Evolutionary conservation across 2,888 invertebrate genomes (phyloP).

Genomic region (Ryuthela nishihirai): DNA sequence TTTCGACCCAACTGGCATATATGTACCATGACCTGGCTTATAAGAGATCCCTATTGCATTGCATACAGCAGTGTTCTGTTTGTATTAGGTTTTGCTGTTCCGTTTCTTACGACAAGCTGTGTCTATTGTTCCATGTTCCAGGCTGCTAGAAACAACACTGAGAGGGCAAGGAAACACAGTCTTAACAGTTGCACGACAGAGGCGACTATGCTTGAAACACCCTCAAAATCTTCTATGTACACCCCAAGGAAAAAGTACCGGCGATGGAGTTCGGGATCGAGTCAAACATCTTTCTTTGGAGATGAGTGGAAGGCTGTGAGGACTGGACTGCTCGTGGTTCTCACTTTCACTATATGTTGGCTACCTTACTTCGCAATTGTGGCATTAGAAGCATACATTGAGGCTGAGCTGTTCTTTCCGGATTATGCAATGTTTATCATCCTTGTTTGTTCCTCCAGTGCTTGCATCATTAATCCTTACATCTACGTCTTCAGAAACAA

Average conservation of each 20-base stretch:
- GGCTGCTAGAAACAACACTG: slow-evolving; percentile 69
- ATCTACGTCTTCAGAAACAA: slow-evolving; percentile 72
- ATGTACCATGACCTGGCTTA: slow-evolving; percentile 46
- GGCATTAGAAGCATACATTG: slow-evolving; percentile 51
- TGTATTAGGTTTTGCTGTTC: slow-evolving; percentile 54
- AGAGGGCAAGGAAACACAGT: slow-evolving; percentile 58
- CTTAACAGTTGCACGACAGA: slow-evolving; percentile 48
- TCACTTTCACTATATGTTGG: slow-evolving; percentile 63
- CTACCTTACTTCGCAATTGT: slow-evolving; percentile 55
- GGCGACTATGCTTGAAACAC: slow-evolving; percentile 14
- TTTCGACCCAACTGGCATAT: slow-evolving; percentile 40
- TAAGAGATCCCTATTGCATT: slow-evolving; percentile 44
- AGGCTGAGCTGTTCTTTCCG: slow-evolving; percentile 51
- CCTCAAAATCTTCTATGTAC: slow-evolving; percentile 32
- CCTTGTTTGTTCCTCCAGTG: slow-evolving; percentile 57
- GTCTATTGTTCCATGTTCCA: slow-evolving; percentile 71
- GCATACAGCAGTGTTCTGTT: slow-evolving; percentile 52
- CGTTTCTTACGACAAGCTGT: slow-evolving; percentile 60
- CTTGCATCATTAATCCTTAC: slow-evolving; percentile 66
- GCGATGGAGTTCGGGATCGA: slow-evolving; percentile 77
- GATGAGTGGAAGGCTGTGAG: slow-evolving; percentile 87
- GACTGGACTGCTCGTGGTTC: slow-evolving; percentile 73
- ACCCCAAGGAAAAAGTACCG: slow-evolving; percentile 46
- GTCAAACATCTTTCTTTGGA: slow-evolving; percentile 70
- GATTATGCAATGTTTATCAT: slow-evolving; percentile 54